phyloP scores from a whole-genome alignment of 2,797 vertebrate species.

The Gobionotothen gibberifrons region DNA sequence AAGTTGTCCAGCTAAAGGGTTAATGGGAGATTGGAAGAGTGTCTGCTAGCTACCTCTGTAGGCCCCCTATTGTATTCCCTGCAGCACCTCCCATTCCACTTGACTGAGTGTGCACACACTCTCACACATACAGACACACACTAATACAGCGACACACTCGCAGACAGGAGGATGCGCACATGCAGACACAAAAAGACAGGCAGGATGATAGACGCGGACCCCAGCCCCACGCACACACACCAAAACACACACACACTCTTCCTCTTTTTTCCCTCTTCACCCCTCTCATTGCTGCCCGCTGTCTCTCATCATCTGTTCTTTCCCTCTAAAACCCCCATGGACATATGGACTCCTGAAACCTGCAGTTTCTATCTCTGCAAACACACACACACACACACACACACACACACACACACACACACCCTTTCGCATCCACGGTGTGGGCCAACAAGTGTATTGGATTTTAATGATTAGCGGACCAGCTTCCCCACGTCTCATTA shows the following conservation, averaged over 20 bases:
- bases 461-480: conserved; percentile 77
- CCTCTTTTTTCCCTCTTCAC: conserved; percentile 46
- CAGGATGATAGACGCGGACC: conserved; percentile 54
- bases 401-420: conserved; percentile 16
- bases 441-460: conserved; percentile 76
- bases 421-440: conserved; percentile 37
- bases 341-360: conserved; percentile 83
- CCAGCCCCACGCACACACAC: conserved; percentile 16
- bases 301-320: conserved; percentile 80
- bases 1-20: conserved; percentile 72
- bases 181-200: conserved; percentile 55
- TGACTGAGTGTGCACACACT: conserved; percentile 69
- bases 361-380: conserved; percentile 54
- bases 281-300: conserved; percentile 64
- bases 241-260: conserved; percentile 20
- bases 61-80: conserved; percentile 82
- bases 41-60: conserved; percentile 75
- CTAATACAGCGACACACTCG: conserved; percentile 52
- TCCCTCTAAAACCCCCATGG: conserved; percentile 71
- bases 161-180: conserved; percentile 64
- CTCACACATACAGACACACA: conserved; percentile 46
- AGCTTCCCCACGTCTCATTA: conserved; percentile 79
- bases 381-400: conserved; percentile 24
- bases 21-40: conserved; percentile 68
- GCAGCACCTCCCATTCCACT: conserved; percentile 82